Base-by-base conservation (phyloP, 2,113 vertebrate species). In the Apteryx owenii region DNA sequence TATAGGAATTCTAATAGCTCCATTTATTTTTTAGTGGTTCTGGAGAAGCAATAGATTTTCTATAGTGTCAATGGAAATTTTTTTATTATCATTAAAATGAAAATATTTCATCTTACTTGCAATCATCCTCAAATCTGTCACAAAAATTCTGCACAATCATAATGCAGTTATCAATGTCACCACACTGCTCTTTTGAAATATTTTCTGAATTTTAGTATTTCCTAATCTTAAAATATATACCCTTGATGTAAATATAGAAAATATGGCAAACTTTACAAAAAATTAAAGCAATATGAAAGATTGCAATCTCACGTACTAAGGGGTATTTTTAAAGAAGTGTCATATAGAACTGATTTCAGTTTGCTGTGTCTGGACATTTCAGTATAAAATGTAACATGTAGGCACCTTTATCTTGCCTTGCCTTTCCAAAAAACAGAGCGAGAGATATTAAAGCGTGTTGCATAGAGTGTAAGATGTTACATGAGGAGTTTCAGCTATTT, bases 81-180 rank as follows among this genome's bases (percentile, higher is more conserved):
- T 91, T 71, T 12, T 80, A 22, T 62, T 81, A 11, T 77, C 2
- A 33, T 82, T 82, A 36, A 46, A 91, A 81, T 66, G 29, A 93
- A 95, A 89, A 82, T 78, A 44, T 91, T 92, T 87, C 71, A 54
- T 91, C 66, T 96, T 69, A 5, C 23, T 96, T 96, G 60, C 60
- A 82, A 2, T 90, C 70, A 69, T 89, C 60, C 29, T 86, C 76
- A 90, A 78, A 72, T 46, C n/a, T 91, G 38, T 86, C 16, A 60
- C 73, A 48, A 93, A 78, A 80, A 46, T 28, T 78, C 77, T 50
- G 36, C 62, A 7, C 33, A 6, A 72, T 92, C 44, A 42, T 51
- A 73, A 76, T 65, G 48, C 12, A 42, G 70, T 90, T 93, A 54
- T 82, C 82, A 83, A 68, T 89, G 80, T 95, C 72, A 42, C 46